These are phyloP conservation scores for Pomatorhinus ruficollis DNA, from an alignment of 2,113 vertebrate genomes.

Conservation along the genomic window DNA sequence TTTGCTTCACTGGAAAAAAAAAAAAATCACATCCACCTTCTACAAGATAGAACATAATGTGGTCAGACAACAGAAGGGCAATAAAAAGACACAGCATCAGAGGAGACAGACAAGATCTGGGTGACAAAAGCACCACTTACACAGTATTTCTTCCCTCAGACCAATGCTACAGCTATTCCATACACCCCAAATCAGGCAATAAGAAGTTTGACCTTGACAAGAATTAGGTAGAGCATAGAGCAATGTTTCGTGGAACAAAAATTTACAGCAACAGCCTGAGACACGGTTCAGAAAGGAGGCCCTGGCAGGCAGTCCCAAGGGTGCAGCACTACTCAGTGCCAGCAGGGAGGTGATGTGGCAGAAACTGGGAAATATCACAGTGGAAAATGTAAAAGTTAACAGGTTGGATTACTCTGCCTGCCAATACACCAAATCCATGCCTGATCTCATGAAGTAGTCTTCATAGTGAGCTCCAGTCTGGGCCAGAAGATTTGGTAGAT, in stretches of 20 bases:
- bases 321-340: neutral
- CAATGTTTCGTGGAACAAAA: neutral
- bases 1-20: neutral
- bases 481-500: neutral
- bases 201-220: neutral
- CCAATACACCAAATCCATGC: neutral
- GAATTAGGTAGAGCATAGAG: neutral
- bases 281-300: neutral
- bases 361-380: neutral
- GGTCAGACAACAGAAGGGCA: neutral
- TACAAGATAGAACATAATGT: neutral
- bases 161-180: neutral
- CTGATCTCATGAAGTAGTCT: neutral
- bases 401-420: neutral
- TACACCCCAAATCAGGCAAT: neutral
- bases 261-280: neutral
- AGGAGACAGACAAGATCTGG: neutral
- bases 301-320: neutral
- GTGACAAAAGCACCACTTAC: neutral
- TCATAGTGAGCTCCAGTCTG: neutral
- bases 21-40: neutral
- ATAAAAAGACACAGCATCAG: neutral
- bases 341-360: fast-evolving
- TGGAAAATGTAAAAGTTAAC: neutral
- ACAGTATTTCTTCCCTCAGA: neutral